These are phyloP conservation scores for Pocillopora verrucosa DNA, from an alignment of 64 coral and sea anemone genomes.

Conservation along the genomic window DNA sequence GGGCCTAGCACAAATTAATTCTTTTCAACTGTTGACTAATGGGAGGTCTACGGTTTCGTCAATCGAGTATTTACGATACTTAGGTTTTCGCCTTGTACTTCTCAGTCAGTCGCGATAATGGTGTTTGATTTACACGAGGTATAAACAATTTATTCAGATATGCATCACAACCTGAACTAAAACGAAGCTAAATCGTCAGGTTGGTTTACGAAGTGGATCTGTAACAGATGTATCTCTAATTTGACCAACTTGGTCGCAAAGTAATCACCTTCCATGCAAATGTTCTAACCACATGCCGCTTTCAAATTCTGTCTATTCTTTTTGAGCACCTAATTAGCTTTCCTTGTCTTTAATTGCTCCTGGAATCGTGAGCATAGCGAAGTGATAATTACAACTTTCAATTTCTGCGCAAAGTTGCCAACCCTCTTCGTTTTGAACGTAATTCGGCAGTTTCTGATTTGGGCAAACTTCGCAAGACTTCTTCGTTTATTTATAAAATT, in stretches of 20 bases:
- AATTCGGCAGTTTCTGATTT: background rate
- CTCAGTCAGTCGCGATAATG: background rate
- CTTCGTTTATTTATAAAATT: background rate
- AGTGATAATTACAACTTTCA: constrained; percentile 43
- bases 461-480: background rate
- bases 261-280: constrained; percentile 15
- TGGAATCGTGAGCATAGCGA: constrained; percentile 3
- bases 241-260: background rate
- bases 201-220: background rate
- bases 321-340: constrained; percentile 49
- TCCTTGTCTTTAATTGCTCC: constrained; percentile 38
- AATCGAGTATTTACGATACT: background rate
- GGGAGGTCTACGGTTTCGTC: background rate
- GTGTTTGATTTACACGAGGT: background rate
- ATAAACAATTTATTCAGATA: background rate
- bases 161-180: background rate
- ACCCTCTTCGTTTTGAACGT: background rate
- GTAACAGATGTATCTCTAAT: background rate
- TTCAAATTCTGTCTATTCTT: constrained; percentile 26
- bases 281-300: constrained; percentile 17
- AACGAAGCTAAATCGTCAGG: too few relatives aligned
- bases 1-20: background rate
- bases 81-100: background rate
- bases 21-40: constrained; percentile 24
- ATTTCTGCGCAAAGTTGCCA: background rate